A percentile compares a stretch with the other conserved stretches of the same genome.
These are phyloP conservation scores for Cephalotes varians DNA, from an alignment of 2,888 invertebrate genomes.

Conservation along the genomic window DNA sequence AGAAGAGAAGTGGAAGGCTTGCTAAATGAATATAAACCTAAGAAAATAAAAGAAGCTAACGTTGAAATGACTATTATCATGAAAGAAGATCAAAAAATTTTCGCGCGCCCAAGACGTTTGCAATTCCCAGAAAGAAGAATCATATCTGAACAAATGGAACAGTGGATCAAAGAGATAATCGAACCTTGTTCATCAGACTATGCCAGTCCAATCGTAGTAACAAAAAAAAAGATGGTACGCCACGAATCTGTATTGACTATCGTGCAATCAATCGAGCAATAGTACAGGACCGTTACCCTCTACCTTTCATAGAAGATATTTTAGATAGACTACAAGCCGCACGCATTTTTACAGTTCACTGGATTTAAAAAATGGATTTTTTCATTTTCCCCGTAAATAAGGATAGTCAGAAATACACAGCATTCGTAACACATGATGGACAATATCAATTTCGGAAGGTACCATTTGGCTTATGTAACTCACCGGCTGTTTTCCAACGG, in stretches of 20 bases:
- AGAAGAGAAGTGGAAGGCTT: background rate
- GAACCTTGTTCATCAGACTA: background rate
- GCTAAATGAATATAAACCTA: background rate
- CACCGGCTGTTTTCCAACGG: slow-evolving; percentile 19
- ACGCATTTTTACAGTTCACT: background rate
- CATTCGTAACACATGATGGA: slow-evolving; percentile 17
- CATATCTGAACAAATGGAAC: background rate
- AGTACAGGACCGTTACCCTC: background rate
- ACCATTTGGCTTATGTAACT: background rate
- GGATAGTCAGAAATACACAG: background rate
- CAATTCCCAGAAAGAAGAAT: background rate
- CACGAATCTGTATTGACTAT: background rate
- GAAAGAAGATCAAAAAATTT: background rate
- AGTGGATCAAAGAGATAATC: background rate
- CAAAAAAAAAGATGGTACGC: background rate
- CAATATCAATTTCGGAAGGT: slow-evolving; percentile 18
- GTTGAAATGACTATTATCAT: background rate
- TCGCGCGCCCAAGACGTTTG: background rate
- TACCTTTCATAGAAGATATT: background rate
- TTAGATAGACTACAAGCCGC: background rate
- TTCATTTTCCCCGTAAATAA: background rate
- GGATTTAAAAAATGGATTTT: background rate
- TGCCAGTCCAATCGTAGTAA: background rate
- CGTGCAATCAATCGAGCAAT: background rate
- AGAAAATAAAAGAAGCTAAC: background rate